phyloP scores from a whole-genome alignment of 2,113 vertebrate genomes.

The Chionodraco myersi region DNA sequence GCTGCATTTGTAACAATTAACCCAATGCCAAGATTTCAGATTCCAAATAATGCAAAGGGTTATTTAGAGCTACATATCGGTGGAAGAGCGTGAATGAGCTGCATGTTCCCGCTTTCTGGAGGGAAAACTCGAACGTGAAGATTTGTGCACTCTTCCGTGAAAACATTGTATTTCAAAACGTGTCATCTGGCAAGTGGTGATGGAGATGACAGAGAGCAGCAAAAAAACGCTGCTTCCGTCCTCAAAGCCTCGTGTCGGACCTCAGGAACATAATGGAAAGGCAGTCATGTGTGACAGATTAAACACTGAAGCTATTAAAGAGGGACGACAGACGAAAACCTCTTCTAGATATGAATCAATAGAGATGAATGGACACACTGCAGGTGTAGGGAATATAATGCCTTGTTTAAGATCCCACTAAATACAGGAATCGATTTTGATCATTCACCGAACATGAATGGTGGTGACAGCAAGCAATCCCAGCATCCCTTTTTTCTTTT shows the following conservation, averaged over 20 bases:
- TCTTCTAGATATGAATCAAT: slow-evolving; percentile 47
- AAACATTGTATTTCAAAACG: slow-evolving; percentile 14
- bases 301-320: slow-evolving; percentile 48
- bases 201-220: neutral
- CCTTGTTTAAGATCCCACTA: slow-evolving; percentile 19
- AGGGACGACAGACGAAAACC: slow-evolving; percentile 8
- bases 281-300: slow-evolving; percentile 49
- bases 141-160: neutral
- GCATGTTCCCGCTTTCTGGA: neutral
- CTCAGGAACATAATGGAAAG: slow-evolving; percentile 56
- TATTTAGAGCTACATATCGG: neutral
- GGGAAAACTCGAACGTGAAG: neutral
- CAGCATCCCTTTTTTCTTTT: neutral
- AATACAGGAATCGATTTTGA: slow-evolving; percentile 20
- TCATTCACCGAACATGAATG: slow-evolving; percentile 1
- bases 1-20: slow-evolving; percentile 36
- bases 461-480: slow-evolving; percentile 15
- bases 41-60: neutral
- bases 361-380: slow-evolving; percentile 23
- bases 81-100: neutral
- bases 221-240: slow-evolving; percentile 25
- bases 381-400: slow-evolving; percentile 18
- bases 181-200: slow-evolving; percentile 1
- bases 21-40: slow-evolving; percentile 8
- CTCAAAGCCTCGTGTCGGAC: slow-evolving; percentile 29